Evolutionary conservation across 2,797 vertebrate genomes (phyloP).

Genomic region (Lutjanus campechanus): DNA sequence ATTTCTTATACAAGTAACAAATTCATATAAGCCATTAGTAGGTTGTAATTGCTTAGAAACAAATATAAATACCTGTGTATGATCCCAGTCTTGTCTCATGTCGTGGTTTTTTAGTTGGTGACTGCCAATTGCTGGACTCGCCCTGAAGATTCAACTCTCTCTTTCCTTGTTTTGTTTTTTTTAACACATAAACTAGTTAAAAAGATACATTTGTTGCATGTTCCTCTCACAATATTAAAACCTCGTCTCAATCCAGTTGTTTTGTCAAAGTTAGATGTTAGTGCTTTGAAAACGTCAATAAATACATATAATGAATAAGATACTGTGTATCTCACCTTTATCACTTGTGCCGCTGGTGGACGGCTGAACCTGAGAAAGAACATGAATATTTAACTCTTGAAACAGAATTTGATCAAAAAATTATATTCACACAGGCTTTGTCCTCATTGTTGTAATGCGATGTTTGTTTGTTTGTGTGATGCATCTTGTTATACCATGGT

Average conservation of each 20-base stretch:
- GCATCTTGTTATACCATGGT: too few species aligned
- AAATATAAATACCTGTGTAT: neutral
- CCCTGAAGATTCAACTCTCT: neutral
- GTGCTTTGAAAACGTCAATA: neutral
- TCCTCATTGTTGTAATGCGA: neutral
- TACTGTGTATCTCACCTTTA: conserved; percentile 18
- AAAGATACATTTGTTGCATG: neutral
- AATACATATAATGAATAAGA: neutral
- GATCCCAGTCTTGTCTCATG: accelerated
- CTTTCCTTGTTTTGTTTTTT: conserved; percentile 22
- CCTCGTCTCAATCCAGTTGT: neutral
- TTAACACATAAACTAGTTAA: neutral
- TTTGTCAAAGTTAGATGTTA: too few species aligned
- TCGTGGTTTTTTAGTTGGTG: conserved; percentile 9
- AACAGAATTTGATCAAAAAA: neutral
- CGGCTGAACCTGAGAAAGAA: conserved; percentile 34
- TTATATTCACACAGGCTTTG: neutral
- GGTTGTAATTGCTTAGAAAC: neutral
- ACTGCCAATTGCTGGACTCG: accelerated
- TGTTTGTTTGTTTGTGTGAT: too few species aligned
- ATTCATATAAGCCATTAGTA: neutral
- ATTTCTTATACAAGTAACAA: neutral
- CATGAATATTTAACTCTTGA: neutral
- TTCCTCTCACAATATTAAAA: neutral
- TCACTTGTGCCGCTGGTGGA: conserved; percentile 1